Evolutionary conservation across 2,888 invertebrate genomes (phyloP).

Genomic region (Yponomeuta plumbellus): DNA sequence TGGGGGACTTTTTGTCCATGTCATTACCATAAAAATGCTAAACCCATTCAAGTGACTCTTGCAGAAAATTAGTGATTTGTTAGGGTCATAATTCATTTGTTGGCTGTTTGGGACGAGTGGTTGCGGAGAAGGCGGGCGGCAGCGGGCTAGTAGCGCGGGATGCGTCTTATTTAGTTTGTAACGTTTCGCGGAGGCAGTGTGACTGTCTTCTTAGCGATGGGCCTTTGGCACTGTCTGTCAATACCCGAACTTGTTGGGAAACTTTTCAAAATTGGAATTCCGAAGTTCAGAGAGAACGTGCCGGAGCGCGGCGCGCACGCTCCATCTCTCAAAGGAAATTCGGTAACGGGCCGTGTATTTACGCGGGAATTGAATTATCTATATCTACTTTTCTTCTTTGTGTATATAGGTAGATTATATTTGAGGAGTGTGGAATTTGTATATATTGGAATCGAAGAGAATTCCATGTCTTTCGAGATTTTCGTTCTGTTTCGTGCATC

Average conservation of each 20-base stretch:
- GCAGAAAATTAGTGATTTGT: conserved; percentile 12
- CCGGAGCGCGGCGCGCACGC: conserved; percentile 53
- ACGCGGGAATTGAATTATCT: conserved; percentile 59
- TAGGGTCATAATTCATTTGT: background rate
- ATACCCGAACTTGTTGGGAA: conserved; percentile 69
- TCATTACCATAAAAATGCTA: conserved; percentile 20
- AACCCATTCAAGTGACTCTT: conserved; percentile 19
- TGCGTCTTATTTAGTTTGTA: conserved; percentile 6
- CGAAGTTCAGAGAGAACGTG: conserved; percentile 68
- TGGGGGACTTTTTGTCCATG: conserved; percentile 13
- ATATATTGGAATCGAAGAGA: conserved; percentile 40
- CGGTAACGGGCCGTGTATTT: conserved; percentile 66
- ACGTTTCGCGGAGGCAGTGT: conserved; percentile 21
- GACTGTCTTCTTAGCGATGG: conserved; percentile 41
- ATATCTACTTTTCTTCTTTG: conserved; percentile 58
- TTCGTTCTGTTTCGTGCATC: background rate
- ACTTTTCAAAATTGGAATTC: conserved; percentile 77
- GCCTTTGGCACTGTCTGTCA: conserved; percentile 69
- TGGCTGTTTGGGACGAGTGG: background rate
- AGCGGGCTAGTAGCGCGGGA: background rate
- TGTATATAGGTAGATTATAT: conserved; percentile 59
- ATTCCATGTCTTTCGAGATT: background rate
- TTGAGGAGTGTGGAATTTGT: conserved; percentile 63
- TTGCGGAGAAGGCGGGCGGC: background rate
- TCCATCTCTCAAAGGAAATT: conserved; percentile 69